Base-by-base conservation (phyloP, 2,888 invertebrate genomes). In the Stomorhina lunata region DNA sequence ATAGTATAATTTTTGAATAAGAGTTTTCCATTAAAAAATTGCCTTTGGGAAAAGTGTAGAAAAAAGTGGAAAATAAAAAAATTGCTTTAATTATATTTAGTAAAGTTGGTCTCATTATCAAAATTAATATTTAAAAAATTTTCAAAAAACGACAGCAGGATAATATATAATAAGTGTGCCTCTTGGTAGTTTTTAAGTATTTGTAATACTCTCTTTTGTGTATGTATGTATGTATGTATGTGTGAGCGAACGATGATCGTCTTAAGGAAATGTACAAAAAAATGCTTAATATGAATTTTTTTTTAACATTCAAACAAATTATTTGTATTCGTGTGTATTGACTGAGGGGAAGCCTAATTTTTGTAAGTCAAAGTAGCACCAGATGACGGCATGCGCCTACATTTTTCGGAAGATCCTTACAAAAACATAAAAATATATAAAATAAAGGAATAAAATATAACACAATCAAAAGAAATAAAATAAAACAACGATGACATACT, bases 371-470 rank as follows among this genome's bases (percentile, higher is more conserved):
- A 88, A 89, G 89, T 86, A 88, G 89, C 88, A 89, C 88, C 89
- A 89, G 89, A 89, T 89, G 89, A 89, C 89, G 89, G 89, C 89
- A 88, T 89, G 89, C 88, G 89, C 89, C 89, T 84, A 81, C 84
- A 76, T 81, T 77, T 73, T 81, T 22, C 63, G 61, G 29, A 81
- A 68, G 57, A 81, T 71, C 78, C 68, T 53, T 76, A 48, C 22
- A 45, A 48, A 66, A 22, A 17, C n/a, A 50, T 34, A 43, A 84
- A 84, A 86, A 87, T 86, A 86, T 85, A 85, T 45, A 17, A 12
- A 15, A 40, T 40, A 40, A 43, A 43, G 5, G 17, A 25, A n/a
- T 32, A 15, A 61, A 55, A 85, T 27, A 69, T 40, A 55, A 69
- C 45, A 80, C 65, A 77, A 55, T 61, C 57, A 65, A 66, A 71